These are phyloP conservation scores for Poicephalus meyeri DNA, from an alignment of 2,113 vertebrate genomes.

Conservation along the genomic window DNA sequence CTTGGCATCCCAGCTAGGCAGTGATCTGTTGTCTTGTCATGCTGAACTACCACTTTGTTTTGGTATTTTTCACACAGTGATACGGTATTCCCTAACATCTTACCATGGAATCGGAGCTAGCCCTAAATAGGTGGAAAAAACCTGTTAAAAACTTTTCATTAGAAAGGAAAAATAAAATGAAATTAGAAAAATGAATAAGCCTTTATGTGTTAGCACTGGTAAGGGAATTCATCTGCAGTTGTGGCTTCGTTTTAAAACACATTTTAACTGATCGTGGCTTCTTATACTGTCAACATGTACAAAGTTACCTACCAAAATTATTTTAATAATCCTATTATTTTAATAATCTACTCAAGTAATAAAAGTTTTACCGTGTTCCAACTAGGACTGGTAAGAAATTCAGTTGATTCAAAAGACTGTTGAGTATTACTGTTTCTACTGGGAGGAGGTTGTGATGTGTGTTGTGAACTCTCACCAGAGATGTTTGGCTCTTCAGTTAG, in stretches of 20 bases:
- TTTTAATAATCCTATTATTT: not conserved
- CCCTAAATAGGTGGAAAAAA: not conserved
- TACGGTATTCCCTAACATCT: not conserved
- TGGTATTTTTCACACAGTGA: not conserved
- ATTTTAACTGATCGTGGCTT: not conserved
- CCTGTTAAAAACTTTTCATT: not conserved
- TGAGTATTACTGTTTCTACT: not conserved
- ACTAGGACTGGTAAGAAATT: not conserved
- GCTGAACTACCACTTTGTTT: not conserved
- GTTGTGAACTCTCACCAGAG: not conserved
- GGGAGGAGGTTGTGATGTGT: not conserved
- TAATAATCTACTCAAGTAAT: not conserved
- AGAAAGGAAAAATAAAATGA: not conserved
- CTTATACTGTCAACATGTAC: not conserved
- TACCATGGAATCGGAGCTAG: not conserved
- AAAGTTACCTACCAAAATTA: not conserved
- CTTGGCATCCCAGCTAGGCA: conserved; percentile 21
- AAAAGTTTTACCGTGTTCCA: not conserved
- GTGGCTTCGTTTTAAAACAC: not conserved
- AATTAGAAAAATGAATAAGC: not conserved
- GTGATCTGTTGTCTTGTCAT: conserved; percentile 1
- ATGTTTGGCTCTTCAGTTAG: not conserved
- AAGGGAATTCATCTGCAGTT: not conserved
- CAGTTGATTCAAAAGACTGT: not conserved
- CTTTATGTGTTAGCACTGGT: not conserved